A percentile compares a stretch with the other conserved stretches of the same genome.
Conservation (phyloP, 2,888 invertebrate genomes). For the Alloscopus bannaensis region DNA sequence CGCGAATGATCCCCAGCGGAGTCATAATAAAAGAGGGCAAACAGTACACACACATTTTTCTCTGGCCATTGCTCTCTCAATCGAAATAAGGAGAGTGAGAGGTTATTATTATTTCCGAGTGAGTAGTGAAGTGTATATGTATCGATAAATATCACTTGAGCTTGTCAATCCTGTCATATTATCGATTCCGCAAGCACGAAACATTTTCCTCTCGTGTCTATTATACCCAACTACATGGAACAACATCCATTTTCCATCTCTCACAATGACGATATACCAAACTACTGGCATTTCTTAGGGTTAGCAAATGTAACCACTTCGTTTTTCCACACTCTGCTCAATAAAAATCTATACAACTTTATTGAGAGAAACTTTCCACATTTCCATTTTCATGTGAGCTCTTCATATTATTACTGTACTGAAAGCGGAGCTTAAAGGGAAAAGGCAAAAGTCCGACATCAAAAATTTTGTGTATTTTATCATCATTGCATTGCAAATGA, state of each 20-base stretch:
- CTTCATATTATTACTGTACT: too few species aligned
- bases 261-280: neutral
- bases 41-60: too few species aligned
- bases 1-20: conserved; percentile 3
- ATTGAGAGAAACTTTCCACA: neutral
- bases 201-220: conserved; percentile 9
- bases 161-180: conserved; percentile 56
- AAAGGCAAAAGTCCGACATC: too few species aligned
- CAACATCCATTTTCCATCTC: too few species aligned
- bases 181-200: conserved; percentile 42
- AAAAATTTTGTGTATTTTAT: too few species aligned
- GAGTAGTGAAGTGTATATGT: neutral
- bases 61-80: too few species aligned
- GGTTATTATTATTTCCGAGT: neutral
- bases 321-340: neutral
- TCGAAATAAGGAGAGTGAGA: conserved; percentile 7
- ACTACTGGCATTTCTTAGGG: neutral
- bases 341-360: neutral
- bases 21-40: conserved; percentile 28
- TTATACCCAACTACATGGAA: too few species aligned
- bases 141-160: conserved; percentile 51
- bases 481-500: too few species aligned
- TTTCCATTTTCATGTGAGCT: too few species aligned
- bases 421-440: too few species aligned
- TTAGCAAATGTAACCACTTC: neutral